phyloP scores from a whole-genome alignment of 2,113 vertebrate genomes.

The Sakesphorus luctuosus region DNA sequence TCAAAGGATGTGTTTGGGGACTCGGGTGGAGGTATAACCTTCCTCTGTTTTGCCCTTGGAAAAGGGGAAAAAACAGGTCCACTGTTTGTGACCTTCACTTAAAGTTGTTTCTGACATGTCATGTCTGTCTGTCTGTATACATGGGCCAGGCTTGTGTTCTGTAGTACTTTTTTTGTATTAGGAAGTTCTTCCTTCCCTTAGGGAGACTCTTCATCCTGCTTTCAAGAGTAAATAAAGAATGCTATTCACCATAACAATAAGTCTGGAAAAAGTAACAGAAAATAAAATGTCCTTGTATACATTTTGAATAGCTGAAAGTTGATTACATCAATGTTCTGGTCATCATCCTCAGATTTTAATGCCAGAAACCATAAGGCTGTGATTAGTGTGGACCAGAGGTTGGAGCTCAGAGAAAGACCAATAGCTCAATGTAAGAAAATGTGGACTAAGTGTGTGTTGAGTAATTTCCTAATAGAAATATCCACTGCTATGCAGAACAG shows the following conservation, averaged over 20 bases:
- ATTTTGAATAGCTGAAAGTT: background rate
- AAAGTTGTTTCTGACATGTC: background rate
- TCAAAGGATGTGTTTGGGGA: background rate
- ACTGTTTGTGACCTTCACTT: background rate
- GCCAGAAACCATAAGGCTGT: background rate
- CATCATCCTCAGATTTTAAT: slow-evolving; percentile 22
- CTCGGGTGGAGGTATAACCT: background rate
- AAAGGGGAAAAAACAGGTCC: background rate
- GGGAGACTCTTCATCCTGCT: background rate
- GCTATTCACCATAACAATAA: slow-evolving; percentile 16
- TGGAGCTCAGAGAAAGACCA: background rate
- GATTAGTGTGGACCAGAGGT: background rate
- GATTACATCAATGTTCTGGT: slow-evolving; percentile 1
- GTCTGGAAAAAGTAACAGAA: slow-evolving; percentile 7
- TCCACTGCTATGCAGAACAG: background rate
- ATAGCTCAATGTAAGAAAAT: background rate
- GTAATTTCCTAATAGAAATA: background rate
- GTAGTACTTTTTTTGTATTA: background rate
- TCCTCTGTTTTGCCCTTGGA: background rate
- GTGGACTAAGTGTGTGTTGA: background rate
- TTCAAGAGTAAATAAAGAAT: slow-evolving; percentile 12
- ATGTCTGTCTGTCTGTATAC: background rate
- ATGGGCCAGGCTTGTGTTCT: background rate
- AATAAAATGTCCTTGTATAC: background rate
- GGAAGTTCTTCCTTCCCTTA: slow-evolving; percentile 4